phyloP scores from a whole-genome alignment of 2,113 vertebrate genomes.

The Festucalex cinctus region DNA sequence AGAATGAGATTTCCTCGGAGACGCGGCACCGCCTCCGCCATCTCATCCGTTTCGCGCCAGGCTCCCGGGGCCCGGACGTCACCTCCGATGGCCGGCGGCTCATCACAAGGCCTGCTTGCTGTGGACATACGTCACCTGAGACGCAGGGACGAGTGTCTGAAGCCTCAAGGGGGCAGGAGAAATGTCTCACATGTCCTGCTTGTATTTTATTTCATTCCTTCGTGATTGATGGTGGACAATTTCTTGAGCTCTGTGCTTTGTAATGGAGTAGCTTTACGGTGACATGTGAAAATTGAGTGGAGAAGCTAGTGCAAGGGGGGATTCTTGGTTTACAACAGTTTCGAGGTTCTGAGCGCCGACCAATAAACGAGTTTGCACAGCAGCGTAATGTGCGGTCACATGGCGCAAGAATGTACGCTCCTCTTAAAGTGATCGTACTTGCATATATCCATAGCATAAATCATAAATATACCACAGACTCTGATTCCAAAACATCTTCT shows the following conservation, averaged over 20 bases:
- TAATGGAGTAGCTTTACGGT: neutral
- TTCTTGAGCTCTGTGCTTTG: neutral
- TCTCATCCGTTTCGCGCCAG: slow-evolving; percentile 27
- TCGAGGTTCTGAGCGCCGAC: neutral
- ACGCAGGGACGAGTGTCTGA: slow-evolving; percentile 12
- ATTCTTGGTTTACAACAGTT: neutral
- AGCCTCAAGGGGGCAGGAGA: slow-evolving; percentile 27
- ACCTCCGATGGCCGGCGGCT: slow-evolving; percentile 25
- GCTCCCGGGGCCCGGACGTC: slow-evolving; percentile 10
- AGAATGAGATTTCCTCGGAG: slow-evolving; percentile 43
- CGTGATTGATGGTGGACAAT: neutral
- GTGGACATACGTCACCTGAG: slow-evolving; percentile 36
- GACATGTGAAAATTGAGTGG: neutral
- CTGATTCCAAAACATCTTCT: too few relatives aligned
- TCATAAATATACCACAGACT: too few relatives aligned
- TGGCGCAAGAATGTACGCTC: too few relatives aligned
- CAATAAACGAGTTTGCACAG: neutral
- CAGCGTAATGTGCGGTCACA: too few relatives aligned
- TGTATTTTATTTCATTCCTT: slow-evolving; percentile 1
- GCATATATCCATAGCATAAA: too few relatives aligned
- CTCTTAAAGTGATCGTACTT: too few relatives aligned
- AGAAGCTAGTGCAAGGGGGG: neutral
- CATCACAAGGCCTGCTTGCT: slow-evolving; percentile 32
- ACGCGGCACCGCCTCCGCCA: slow-evolving; percentile 12
- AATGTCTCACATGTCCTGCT: neutral